These are phyloP conservation scores for Grapholita molesta DNA, from an alignment of 1,140 invertebrate genomes.

Conservation along the genomic window DNA sequence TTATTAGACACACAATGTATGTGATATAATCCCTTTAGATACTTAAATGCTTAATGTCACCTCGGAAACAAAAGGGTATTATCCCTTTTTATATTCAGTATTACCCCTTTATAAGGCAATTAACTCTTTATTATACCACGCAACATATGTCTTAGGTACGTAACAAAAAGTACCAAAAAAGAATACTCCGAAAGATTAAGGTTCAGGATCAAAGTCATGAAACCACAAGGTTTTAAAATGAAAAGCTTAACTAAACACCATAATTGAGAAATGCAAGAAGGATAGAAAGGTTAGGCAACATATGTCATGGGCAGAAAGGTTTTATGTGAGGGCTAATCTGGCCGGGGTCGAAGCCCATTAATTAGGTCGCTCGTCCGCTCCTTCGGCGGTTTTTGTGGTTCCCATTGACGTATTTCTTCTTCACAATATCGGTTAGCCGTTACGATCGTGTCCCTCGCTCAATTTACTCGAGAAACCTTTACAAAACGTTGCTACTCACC, in stretches of 20 bases:
- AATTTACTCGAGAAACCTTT: slow-evolving; percentile 1
- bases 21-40: too few relatives aligned
- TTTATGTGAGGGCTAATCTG: slow-evolving; percentile 62
- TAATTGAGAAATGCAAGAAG: slow-evolving; percentile 24
- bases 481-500: slow-evolving; percentile 5
- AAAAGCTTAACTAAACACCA: neutral
- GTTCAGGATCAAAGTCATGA: too few relatives aligned
- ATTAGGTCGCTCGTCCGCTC: slow-evolving; percentile 50
- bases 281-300: slow-evolving; percentile 33
- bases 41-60: too few relatives aligned
- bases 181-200: too few relatives aligned
- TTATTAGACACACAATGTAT: too few relatives aligned
- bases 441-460: slow-evolving; percentile 16
- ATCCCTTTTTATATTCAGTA: too few relatives aligned
- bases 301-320: slow-evolving; percentile 56
- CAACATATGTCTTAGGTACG: too few relatives aligned
- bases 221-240: neutral
- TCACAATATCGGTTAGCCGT: slow-evolving; percentile 7
- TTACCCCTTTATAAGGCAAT: too few relatives aligned
- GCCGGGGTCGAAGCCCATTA: slow-evolving; percentile 50
- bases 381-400: slow-evolving; percentile 50
- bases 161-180: too few relatives aligned
- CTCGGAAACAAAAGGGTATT: too few relatives aligned
- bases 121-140: too few relatives aligned
- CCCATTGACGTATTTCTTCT: slow-evolving; percentile 48